Evolutionary conservation across 37 sponge, comb jelly and placozoan species (phyloP), one percentile per base, ranked within the genome.

Genomic region (Petrosia ficiformis): DNA sequence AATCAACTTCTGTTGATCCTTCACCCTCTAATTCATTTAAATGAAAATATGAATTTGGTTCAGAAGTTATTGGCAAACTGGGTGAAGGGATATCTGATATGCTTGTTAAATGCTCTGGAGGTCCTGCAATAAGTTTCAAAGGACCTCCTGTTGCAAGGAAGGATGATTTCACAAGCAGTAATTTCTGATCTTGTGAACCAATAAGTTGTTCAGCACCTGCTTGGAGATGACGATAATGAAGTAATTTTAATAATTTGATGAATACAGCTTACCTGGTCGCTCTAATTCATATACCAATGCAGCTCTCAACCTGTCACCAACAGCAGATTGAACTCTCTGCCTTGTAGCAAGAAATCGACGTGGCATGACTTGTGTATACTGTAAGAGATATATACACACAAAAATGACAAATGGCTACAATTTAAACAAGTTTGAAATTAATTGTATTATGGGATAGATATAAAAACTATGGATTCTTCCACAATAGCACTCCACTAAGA

Each of bases 181-280:
- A 63, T 37, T 84, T 84, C 31, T 43, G 44, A 42, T 82, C 84
- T 44, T 76, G 84, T 22, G 73, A 71, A 21, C 57, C 77, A 60
- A 84, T 77, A 1, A 84, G 68, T 30, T 84, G 77, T 10, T 75
- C 76, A 16, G 76, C 25, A 56, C 16, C 84, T 84, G 64, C 24
- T 26, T 8, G 63, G 28, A 61, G 63, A 29, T 5, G 28, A 22
- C 6, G 28, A 61, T 5, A 61, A 61, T 26, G 28, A 8, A 48
- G 16, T 19, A 48, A 19, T 48, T n/a, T n/a, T n/a, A n/a, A n/a
- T n/a, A n/a, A n/a, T n/a, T n/a, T n/a, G n/a, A n/a, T n/a, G n/a
- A n/a, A n/a, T n/a, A n/a, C n/a, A n/a, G n/a, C 82, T 81, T 52
- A 81, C 82, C 73, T 26, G 82, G 82, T 43, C 68, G 52, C 28